Evolutionary conservation across 2,888 invertebrate species (phyloP), one percentile per base, ranked within the genome.

Genomic region (Xylocampa areola): DNA sequence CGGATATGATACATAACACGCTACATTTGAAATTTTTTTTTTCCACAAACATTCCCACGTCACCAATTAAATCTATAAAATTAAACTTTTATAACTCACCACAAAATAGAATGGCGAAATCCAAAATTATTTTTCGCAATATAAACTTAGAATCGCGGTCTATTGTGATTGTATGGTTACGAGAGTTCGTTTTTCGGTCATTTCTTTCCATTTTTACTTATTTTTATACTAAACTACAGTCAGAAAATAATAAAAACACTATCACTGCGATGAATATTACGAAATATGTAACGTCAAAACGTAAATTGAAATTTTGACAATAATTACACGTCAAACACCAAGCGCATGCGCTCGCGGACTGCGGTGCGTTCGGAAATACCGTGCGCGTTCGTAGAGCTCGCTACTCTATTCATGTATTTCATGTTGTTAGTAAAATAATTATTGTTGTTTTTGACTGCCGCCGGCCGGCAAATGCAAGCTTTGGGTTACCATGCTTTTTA

Each of bases 111-210:
- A 97, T 95, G 58, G 94, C 77, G 77, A 96, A 92, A 93, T 97
- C 97, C 84, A 96, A 88, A 69, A 95, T 82, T 73, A 96, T 94
- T 92, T 96, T 96, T 80, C 95, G 94, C 79, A 96, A 84, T 78
- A 96, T 90, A 74, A 91, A 89, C 84, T 90, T 94, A 35, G 95
- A 92, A 73, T 95, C 94, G 79, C 94, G 92, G 80, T 95, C 95
- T 90, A 95, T 94, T 40, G 89, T 89, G 61, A 89, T 84, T 14
- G 89, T 86, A 76, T 90, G 88, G 48, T 77, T 85, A 65, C 91
- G 90, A 59, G 87, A 86, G 73, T 88, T 91, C 6, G 84, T 76
- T 85, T 90, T 91, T 19, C 91, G 85, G 65, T 91, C 90, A 76
- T 86, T 91, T 79, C 90, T 87, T 68, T 94, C 93, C 93, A 94